Percentiles rank a stretch among this genome's conserved stretches.
Evolutionary conservation across 2,888 invertebrate genomes (phyloP).

Genomic region (Beris chalybata): DNA sequence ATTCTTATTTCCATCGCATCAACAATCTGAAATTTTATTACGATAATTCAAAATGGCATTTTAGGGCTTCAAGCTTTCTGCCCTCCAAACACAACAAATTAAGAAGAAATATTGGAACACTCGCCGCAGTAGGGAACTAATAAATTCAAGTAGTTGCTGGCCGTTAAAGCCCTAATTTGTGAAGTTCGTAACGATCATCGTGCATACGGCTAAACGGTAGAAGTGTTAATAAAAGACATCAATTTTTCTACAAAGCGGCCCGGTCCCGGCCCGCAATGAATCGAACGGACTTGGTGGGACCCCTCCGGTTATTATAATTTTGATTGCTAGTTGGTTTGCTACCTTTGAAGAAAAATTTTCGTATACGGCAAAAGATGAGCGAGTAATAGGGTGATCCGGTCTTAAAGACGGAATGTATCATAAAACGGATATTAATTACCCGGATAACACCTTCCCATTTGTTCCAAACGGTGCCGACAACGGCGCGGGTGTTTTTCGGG

Average conservation of each 20-base stretch:
- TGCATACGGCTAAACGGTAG: conserved; percentile 13
- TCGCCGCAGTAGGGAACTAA: conserved; percentile 3
- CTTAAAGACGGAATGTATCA: not conserved
- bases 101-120: too few species aligned
- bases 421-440: conserved; percentile 18
- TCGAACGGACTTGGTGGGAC: not conserved
- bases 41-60: too few species aligned
- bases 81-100: too few species aligned
- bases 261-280: not conserved
- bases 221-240: conserved; percentile 23
- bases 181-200: conserved; percentile 5
- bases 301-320: conserved; percentile 26
- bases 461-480: conserved; percentile 3
- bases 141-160: conserved; percentile 20
- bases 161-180: conserved; percentile 19
- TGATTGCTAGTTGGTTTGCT: conserved; percentile 25
- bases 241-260: conserved; percentile 5
- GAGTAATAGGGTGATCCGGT: not conserved
- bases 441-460: conserved; percentile 18
- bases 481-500: too few species aligned
- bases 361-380: conserved; percentile 3
- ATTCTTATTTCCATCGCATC: too few species aligned
- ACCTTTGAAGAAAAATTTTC: not conserved
- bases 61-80: too few species aligned
- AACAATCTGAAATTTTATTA: too few species aligned